Conservation (phyloP, 1,140 invertebrate genomes). For the Ips nitidus region DNA sequence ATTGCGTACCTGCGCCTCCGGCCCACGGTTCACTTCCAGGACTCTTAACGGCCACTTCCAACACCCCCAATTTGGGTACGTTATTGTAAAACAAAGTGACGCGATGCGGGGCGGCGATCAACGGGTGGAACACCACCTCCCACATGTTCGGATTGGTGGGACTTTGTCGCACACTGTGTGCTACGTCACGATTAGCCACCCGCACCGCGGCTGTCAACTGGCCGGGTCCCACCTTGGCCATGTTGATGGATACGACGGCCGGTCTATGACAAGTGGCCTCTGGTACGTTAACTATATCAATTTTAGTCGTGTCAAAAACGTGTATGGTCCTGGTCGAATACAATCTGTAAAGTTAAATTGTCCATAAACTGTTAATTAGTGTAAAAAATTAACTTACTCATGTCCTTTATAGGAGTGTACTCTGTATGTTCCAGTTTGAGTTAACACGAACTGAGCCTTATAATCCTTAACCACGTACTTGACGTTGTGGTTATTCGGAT, state of each 20-base stretch:
- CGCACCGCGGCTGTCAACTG: constrained; percentile 73
- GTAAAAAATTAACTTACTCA: constrained; percentile 46
- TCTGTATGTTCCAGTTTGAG: constrained; percentile 49
- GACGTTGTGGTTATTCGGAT: constrained; percentile 49
- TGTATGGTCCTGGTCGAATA: constrained; percentile 65
- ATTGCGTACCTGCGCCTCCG: constrained; percentile 42
- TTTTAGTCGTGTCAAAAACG: constrained; percentile 81
- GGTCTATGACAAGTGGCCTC: constrained; percentile 79
- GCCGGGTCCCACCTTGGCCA: constrained; percentile 78
- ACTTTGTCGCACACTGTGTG: constrained; percentile 73
- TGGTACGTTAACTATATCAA: constrained; percentile 58
- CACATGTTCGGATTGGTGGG: constrained; percentile 68
- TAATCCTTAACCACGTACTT: constrained; percentile 49
- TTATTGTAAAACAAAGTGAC: constrained; percentile 79
- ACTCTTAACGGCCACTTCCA: constrained; percentile 64
- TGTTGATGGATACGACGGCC: constrained; percentile 64
- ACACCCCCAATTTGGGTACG: constrained; percentile 56
- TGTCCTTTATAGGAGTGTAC: constrained; percentile 45
- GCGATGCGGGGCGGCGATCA: constrained; percentile 76
- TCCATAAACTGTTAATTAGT: not conserved
- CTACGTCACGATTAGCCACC: constrained; percentile 77
- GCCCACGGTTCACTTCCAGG: constrained; percentile 60
- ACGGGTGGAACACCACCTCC: constrained; percentile 85
- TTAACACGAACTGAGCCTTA: constrained; percentile 49
- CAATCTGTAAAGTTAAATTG: constrained; percentile 3